Evolutionary conservation across 64 coral and sea anemone species (phyloP), one percentile per base, ranked within the genome.

Genomic region (Stichodactyla helianthus): DNA sequence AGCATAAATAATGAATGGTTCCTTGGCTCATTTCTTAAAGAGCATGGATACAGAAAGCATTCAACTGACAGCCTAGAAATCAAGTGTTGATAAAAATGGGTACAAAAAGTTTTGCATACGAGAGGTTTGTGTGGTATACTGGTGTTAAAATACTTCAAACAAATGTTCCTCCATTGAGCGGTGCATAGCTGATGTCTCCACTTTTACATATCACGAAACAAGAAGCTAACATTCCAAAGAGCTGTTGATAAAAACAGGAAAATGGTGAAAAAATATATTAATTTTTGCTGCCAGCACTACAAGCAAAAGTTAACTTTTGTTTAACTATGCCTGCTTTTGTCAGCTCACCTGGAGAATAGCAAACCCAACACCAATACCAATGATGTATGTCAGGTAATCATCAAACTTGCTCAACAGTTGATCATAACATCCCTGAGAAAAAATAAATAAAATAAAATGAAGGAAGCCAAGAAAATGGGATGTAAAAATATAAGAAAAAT

Each of bases 171-270:
- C 86, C 94, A 0, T 92, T 57, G 14, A 96, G 67, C 20, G n/a
- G 77, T 15, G 91, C 79, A 62, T 96, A 96, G 7, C 77, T 56
- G 4, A 83, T 58, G 25, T 93, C 91, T 22, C 20, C 60, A 71
- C 60, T 88, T 7, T 53, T 85, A 50, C 86, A 85, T 70, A 96
- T 93, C 52, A 96, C 79, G 14, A 71, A 89, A 82, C 71, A 96
- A 18, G 94, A 79, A 17, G 86, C 90, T 50, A 96, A 78, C 74
- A 96, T 86, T 13, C 94, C 94, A 23, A 96, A 58, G 55, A 96
- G 77, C 94, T 96, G n/a, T 54, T 74, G 62, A 6, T 44, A 44
- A 44, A 44, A 58, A 58, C 55, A 58, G 1, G 10, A 74, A 74
- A 74, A 1, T 23, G 65, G 23, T 20, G 28, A 20, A 17, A 52